phyloP scores from a whole-genome alignment of 2,113 vertebrate genomes.

The Odocoileus virginianus region DNA sequence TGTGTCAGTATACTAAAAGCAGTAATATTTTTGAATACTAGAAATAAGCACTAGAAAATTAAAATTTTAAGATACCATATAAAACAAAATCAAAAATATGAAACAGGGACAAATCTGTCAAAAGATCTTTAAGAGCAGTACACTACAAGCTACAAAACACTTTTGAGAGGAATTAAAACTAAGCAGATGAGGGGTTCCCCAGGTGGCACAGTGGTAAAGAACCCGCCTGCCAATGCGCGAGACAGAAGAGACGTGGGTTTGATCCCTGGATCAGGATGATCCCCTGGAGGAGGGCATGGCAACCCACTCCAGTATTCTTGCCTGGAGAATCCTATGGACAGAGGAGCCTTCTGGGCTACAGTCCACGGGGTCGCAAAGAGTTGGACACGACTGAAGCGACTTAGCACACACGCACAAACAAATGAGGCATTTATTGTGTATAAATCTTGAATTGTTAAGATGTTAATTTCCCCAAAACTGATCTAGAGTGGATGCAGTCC shows the following conservation, averaged over 20 bases:
- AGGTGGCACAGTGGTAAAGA: rapidly evolving
- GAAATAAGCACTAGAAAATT: not conserved
- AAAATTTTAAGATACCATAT: not conserved
- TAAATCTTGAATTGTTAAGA: not conserved
- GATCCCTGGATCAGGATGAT: not conserved
- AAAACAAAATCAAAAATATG: not conserved
- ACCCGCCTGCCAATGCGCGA: not conserved
- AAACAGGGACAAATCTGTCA: not conserved
- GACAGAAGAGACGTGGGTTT: rapidly evolving
- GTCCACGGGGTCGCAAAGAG: not conserved
- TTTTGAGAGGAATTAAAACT: not conserved
- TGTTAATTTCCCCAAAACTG: not conserved
- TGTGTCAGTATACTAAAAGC: not conserved
- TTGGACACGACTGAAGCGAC: not conserved
- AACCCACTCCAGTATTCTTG: not conserved
- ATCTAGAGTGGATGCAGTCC: not conserved
- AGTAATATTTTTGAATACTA: not conserved
- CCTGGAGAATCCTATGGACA: not conserved
- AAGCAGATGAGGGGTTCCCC: not conserved
- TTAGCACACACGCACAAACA: not conserved
- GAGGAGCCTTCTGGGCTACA: not conserved
- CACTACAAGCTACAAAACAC: not conserved
- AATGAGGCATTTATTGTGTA: not conserved
- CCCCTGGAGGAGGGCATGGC: not conserved
- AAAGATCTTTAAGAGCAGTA: not conserved